Percentiles rank a stretch among this genome's conserved stretches.
phyloP scores from a whole-genome alignment of 1,140 invertebrate genomes.

The Teleopsis dalmanni region DNA sequence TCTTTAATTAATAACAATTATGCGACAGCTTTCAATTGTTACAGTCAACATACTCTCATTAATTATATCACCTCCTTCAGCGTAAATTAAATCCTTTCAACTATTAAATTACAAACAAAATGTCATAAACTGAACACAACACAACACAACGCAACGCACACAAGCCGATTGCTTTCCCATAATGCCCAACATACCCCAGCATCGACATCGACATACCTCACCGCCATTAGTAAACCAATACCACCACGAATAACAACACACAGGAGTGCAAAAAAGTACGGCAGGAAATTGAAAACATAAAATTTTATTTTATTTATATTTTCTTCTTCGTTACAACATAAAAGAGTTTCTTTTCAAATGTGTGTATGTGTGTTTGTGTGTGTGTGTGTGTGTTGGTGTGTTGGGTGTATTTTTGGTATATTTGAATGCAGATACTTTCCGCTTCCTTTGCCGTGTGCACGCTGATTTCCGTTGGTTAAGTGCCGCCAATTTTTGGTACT shows the following conservation, averaged over 20 bases:
- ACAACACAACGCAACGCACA: no score
- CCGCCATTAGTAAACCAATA: background rate
- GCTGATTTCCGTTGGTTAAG: constrained; percentile 14
- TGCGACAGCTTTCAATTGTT: no score
- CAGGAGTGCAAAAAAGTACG: background rate
- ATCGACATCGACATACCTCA: background rate
- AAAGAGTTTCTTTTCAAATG: constrained; percentile 5
- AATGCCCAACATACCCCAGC: background rate
- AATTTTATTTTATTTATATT: constrained; percentile 12
- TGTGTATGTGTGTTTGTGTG: constrained; percentile 1
- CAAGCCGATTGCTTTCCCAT: background rate
- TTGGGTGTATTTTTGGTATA: background rate
- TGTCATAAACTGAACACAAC: no score
- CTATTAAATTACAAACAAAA: no score
- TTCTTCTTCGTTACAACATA: constrained; percentile 1
- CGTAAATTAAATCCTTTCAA: no score
- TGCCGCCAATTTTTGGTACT: background rate
- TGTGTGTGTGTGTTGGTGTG: background rate
- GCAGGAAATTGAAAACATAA: constrained; percentile 17
- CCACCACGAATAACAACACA: background rate
- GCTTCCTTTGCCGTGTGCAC: background rate
- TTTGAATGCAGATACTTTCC: constrained; percentile 4
- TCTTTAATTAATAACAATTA: no score
- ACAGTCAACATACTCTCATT: no score
- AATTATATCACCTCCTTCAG: constrained; percentile 1